phyloP scores from a whole-genome alignment of 2,113 vertebrate genomes.

The Reinhardtius hippoglossoides region DNA sequence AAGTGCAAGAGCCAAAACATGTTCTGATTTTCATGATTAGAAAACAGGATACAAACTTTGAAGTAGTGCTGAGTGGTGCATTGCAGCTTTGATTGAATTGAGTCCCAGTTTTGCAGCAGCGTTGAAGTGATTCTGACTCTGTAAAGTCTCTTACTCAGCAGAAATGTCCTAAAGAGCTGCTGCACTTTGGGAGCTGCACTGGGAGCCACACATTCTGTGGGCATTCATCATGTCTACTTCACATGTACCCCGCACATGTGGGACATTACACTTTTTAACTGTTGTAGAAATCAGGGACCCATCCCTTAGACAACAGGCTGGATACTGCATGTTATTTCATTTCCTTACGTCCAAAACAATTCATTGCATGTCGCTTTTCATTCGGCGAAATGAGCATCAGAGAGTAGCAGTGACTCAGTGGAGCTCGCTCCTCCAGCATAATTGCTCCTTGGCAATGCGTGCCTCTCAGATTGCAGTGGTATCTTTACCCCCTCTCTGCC shows the following conservation, averaged over 20 bases:
- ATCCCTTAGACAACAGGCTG: neutral
- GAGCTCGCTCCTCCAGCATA: constrained; percentile 31
- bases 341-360: constrained; percentile 1
- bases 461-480: constrained; percentile 33
- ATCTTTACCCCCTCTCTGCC: constrained; percentile 47
- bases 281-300: neutral
- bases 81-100: constrained; percentile 75
- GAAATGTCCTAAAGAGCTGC: constrained; percentile 58
- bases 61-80: constrained; percentile 71
- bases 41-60: constrained; percentile 5
- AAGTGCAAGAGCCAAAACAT: neutral
- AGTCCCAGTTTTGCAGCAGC: constrained; percentile 66
- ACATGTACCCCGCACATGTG: constrained; percentile 10
- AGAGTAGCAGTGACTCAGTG: constrained; percentile 33
- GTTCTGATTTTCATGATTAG: constrained; percentile 6
- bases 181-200: constrained; percentile 48
- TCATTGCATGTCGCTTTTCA: constrained; percentile 29
- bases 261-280: constrained; percentile 18
- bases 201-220: constrained; percentile 44
- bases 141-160: constrained; percentile 75
- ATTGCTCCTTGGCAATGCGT: constrained; percentile 45
- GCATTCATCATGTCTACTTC: constrained; percentile 42
- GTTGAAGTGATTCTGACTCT: constrained; percentile 54
- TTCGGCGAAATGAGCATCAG: constrained; percentile 11
- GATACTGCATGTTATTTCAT: neutral